Conservation (phyloP, 2,113 vertebrate species). For the rabbit (Oryctolagus cuniculus) region mOryCun1.1 NC_091453.1:108924501-108925000, state of each 20-base stretch:
- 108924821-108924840: neutral
- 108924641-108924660: neutral
- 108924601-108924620: neutral
- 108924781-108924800: constrained; percentile 56
- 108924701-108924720: constrained; percentile 5
- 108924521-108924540: neutral
- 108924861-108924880: constrained; percentile 64
- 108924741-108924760: neutral
- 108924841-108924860: constrained; percentile 66
- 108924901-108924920: constrained; percentile 74
- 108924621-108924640: neutral
- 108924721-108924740: constrained; percentile 23
- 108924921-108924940: constrained; percentile 75
- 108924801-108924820: constrained; percentile 52
- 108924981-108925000: constrained; percentile 56
- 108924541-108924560: neutral
- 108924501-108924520: neutral
- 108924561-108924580: neutral
- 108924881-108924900: constrained; percentile 57
- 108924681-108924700: neutral
- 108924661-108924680: neutral
- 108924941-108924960: constrained; percentile 43
- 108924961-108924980: constrained; percentile 60
- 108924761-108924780: constrained; percentile 36
- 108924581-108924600: constrained; percentile 8